Evolutionary conservation across 2,888 invertebrate genomes (phyloP), one percentile per base, ranked within the genome.

Genomic region (Choristoneura rosaceana): DNA sequence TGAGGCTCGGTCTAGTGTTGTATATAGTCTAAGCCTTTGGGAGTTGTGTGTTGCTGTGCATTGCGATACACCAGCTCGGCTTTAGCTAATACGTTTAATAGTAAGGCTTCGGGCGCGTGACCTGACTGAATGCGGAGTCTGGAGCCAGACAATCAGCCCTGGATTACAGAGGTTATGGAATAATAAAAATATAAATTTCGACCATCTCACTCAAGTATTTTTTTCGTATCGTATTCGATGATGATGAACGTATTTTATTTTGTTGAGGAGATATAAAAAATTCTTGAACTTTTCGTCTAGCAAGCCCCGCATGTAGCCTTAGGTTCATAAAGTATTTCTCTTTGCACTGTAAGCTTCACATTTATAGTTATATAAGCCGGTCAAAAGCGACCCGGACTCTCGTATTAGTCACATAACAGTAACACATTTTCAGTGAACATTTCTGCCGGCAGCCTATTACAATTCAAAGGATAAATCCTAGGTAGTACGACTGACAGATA

Each of bases 21-120:
- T n/a, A n/a, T n/a, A n/a, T n/a, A n/a, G n/a, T n/a, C n/a, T n/a
- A n/a, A n/a, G n/a, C n/a, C n/a, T n/a, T n/a, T n/a, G n/a, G 25
- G 4, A 25, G 55, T 55, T 55, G 25, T 9, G 52, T 7, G 25
- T 55, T 38, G 4, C 17, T 55, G 55, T 55, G 25, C 25, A 55
- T 55, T 5, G 43, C 43, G 61, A 61, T 61, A 43, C 15, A 17
- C 43, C 14, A 43, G 61, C 43, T 61, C 43, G 17, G 15, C 43
- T 17, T 38, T 12, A 61, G 12, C 10, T 61, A 61, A 61, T 43
- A 43, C 43, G 41, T 17, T 33, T 63, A 33, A 47, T 33, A 63
- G 47, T 47, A 63, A 33, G 63, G 61, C 61, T 61, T 47, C 63
- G 34, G 33, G n/a, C 45, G 33, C 63, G 63, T 63, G 63, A 63